Conservation (phyloP, 2,888 invertebrate genomes). For the Macropis europaea region DNA sequence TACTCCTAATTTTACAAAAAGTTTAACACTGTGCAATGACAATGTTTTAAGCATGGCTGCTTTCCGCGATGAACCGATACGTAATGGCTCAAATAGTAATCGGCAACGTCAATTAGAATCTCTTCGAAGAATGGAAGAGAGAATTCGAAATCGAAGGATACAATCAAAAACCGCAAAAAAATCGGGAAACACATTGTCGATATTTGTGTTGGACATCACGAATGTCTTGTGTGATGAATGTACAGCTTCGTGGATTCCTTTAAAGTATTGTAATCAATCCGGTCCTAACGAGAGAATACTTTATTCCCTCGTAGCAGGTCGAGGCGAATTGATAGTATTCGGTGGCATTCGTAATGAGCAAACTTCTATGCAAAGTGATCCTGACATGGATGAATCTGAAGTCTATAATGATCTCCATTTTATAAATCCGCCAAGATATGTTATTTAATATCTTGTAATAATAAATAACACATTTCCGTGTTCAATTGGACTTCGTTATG, state of each 20-base stretch:
- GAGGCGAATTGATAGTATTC: conserved; percentile 96
- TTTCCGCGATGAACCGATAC: conserved; percentile 79
- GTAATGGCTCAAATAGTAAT: conserved; percentile 77
- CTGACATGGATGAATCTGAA: conserved; percentile 73
- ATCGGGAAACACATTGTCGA: conserved; percentile 86
- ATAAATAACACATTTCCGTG: conserved; percentile 15
- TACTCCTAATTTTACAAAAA: conserved; percentile 49
- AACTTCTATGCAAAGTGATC: conserved; percentile 81
- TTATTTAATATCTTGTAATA: conserved; percentile 67
- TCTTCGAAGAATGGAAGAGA: conserved; percentile 85
- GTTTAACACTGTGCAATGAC: conserved; percentile 69
- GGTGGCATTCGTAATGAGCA: conserved; percentile 95
- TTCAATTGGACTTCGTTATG: conserved; percentile 6
- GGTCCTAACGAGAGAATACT: conserved; percentile 94
- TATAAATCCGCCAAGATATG: conserved; percentile 75
- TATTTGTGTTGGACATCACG: conserved; percentile 93
- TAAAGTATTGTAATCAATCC: conserved; percentile 84
- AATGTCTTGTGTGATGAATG: conserved; percentile 84
- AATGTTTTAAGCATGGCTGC: conserved; percentile 83
- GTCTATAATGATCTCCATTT: conserved; percentile 78
- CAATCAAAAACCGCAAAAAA: conserved; percentile 82
- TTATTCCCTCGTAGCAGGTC: conserved; percentile 93
- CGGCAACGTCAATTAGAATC: conserved; percentile 85
- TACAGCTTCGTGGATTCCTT: conserved; percentile 86
- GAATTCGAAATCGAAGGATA: conserved; percentile 78